Percentiles rank a stretch among this genome's conserved stretches.
phyloP scores from a whole-genome alignment of 2,888 invertebrate species.

The Yponomeuta evonymella region DNA sequence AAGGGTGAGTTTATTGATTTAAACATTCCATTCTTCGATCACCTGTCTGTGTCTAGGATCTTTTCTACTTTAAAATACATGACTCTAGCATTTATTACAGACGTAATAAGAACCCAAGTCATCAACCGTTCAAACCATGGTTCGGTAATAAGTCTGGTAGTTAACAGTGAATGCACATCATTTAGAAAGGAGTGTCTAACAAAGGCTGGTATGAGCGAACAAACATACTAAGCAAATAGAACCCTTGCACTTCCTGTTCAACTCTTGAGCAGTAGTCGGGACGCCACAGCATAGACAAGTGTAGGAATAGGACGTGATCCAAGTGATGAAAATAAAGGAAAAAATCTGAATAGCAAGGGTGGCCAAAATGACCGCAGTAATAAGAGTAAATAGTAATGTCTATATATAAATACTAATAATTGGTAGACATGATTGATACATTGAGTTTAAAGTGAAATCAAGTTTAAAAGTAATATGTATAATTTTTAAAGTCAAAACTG shows the following conservation, averaged over 20 bases:
- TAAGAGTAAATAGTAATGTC: too few species aligned
- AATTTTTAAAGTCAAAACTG: too few species aligned
- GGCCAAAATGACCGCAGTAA: too few species aligned
- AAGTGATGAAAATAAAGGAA: neutral
- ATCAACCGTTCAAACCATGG: neutral
- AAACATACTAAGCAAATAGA: neutral
- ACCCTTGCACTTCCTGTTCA: constrained; percentile 13
- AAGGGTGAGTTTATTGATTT: neutral
- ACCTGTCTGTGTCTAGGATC: neutral
- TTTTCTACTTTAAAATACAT: neutral
- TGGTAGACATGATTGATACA: too few species aligned
- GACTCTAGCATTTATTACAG: neutral
- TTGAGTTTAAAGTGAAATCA: too few species aligned
- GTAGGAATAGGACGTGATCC: neutral
- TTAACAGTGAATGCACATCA: neutral
- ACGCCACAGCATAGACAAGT: neutral
- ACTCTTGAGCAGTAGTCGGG: neutral
- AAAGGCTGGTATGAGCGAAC: constrained; percentile 1
- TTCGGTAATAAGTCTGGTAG: neutral
- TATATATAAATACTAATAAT: too few species aligned
- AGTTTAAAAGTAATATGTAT: too few species aligned
- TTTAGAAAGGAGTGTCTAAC: neutral
- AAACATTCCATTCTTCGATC: neutral
- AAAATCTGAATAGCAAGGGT: too few species aligned
- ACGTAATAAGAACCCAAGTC: neutral